Conservation (phyloP, 2,113 vertebrate species). For the Corythoichthys intestinalis region DNA sequence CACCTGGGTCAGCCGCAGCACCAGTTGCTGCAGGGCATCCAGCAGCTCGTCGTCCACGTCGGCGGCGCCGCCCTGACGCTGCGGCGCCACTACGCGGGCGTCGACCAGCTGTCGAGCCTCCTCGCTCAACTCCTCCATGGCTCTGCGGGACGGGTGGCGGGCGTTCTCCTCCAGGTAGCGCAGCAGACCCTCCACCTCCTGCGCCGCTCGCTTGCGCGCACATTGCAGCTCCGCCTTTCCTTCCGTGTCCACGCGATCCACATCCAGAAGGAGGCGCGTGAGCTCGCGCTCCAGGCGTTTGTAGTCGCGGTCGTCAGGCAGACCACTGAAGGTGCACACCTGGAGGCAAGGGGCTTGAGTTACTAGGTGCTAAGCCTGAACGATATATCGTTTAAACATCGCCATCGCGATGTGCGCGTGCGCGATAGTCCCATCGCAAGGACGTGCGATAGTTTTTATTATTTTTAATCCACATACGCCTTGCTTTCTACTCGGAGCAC, state of each 20-base stretch:
- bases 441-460: no score
- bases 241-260: slow-evolving; percentile 93
- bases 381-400: no score
- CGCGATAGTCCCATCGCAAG: no score
- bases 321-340: slow-evolving; percentile 85
- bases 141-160: slow-evolving; percentile 82
- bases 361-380: no score
- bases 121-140: slow-evolving; percentile 83
- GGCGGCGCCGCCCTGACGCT: slow-evolving; percentile 69
- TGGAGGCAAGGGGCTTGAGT: slow-evolving; percentile 56
- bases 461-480: no score
- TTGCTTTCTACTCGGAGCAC: no score
- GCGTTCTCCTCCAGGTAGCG: slow-evolving; percentile 91
- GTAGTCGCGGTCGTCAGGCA: slow-evolving; percentile 85
- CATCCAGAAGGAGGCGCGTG: slow-evolving; percentile 85
- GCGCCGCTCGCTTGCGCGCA: slow-evolving; percentile 83
- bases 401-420: no score
- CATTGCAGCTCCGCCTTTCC: slow-evolving; percentile 85
- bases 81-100: slow-evolving; percentile 77
- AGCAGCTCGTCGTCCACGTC: slow-evolving; percentile 84
- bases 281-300: slow-evolving; percentile 85
- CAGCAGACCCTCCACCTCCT: slow-evolving; percentile 86
- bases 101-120: slow-evolving; percentile 83
- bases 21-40: slow-evolving; percentile 85
- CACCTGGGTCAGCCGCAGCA: slow-evolving; percentile 87